Percentiles rank a stretch among this genome's conserved stretches.
Evolutionary conservation across 2,797 vertebrate species (phyloP).

Genomic region (Megalops cyprinoides): DNA sequence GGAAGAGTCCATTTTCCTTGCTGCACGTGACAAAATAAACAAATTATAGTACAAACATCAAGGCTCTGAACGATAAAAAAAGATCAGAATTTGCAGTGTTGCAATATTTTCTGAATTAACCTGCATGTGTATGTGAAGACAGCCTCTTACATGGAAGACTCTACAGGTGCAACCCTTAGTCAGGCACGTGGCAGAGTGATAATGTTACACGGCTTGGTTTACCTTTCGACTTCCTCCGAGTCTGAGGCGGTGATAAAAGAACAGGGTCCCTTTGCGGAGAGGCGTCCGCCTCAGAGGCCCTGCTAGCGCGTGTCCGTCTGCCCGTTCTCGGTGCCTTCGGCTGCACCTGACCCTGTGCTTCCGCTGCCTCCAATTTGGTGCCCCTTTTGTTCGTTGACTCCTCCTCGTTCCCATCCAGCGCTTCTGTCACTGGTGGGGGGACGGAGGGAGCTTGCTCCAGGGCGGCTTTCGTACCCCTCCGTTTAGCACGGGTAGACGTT

Average conservation of each 20-base stretch:
- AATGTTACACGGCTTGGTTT: background rate
- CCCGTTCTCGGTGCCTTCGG: constrained; percentile 26
- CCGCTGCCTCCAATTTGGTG: background rate
- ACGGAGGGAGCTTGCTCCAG: constrained; percentile 30
- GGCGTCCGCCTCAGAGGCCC: constrained; percentile 54
- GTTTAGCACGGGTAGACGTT: constrained; percentile 56
- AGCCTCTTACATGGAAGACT: too few species aligned
- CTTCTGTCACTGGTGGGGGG: constrained; percentile 18
- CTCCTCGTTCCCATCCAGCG: background rate
- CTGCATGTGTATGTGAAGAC: too few species aligned
- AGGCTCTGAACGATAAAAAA: too few species aligned
- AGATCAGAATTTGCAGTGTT: too few species aligned
- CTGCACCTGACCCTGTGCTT: background rate
- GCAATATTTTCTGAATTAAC: too few species aligned
- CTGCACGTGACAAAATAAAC: constrained; percentile 63
- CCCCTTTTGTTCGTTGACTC: constrained; percentile 6
- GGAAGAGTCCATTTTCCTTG: constrained; percentile 61
- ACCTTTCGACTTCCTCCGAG: constrained; percentile 70
- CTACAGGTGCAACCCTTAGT: too few species aligned
- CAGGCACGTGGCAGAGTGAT: too few species aligned
- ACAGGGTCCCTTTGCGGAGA: constrained; percentile 65
- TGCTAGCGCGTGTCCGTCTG: constrained; percentile 49
- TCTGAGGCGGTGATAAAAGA: constrained; percentile 76
- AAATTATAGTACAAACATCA: constrained; percentile 32
- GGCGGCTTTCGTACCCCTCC: constrained; percentile 46